Base-by-base conservation (phyloP, 1,140 invertebrate species). In the Acromyrmex heyeri region DNA sequence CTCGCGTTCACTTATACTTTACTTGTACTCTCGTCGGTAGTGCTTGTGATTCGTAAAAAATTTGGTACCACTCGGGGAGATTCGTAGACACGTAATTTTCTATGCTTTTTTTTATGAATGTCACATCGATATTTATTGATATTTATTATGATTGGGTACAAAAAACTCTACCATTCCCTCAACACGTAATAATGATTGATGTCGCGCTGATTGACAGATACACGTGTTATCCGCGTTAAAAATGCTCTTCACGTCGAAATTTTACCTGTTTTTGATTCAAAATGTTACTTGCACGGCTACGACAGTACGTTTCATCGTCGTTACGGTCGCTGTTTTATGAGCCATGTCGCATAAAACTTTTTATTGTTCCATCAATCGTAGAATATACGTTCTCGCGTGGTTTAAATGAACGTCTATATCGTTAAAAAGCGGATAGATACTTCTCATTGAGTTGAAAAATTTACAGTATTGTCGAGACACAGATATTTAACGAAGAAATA, bases 311-410 rank as follows among this genome's bases (percentile, higher is more conserved):
- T 81, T 44, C 8, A 30, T 24, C 57, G 4, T 77, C n/a, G 30
- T 79, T 65, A 65, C 44, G 59, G 48, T 78, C 59, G 21, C n/a
- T 24, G 16, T 55, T 81, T 81, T 70, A 70, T 50, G 64, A 70
- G 10, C n/a, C 12, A 18, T 27, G 44, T 79, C 48, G 10, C 48
- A 30, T 79, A 81, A 81, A 70, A 81, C 48, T 70, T 57, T 81
- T 81, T 81, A 81, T 55, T 57, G 77, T 70, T 70, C 50, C 64
- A 70, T 81, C 64, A 79, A 79, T 79, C 48, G 48, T 69, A n/a
- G 30, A 3, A 70, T 38, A 38, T 81, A 81, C 30, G 21, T 57
- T 70, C 21, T 69, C 30, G 64, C 30, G 14, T 38, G 21, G 16
- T 69, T 57, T 69, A 70, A 79, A 81, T 14, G 7, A 2, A 57